A percentile compares a stretch with the other conserved stretches of the same genome.
Conservation (phyloP, 2,888 invertebrate genomes). For the Ctenicera cuprea region DNA sequence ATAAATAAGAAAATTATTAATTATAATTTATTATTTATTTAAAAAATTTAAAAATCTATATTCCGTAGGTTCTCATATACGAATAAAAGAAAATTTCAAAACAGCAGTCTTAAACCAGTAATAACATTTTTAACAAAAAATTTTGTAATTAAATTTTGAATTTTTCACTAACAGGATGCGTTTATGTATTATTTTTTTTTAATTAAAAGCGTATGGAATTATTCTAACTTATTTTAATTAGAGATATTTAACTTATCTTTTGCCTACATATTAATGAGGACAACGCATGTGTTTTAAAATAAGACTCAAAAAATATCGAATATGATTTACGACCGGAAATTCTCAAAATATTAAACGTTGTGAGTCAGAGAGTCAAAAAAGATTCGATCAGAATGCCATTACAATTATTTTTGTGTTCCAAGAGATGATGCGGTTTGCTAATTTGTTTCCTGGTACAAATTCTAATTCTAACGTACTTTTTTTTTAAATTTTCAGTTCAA, state of each 20-base stretch:
- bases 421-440: no score
- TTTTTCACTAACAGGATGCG: no score
- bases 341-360: background rate
- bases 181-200: no score
- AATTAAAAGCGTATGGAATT: no score
- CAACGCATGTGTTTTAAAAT: background rate
- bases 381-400: background rate
- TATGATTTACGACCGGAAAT: constrained; percentile 8
- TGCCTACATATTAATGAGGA: constrained; percentile 15
- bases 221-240: no score
- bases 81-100: no score
- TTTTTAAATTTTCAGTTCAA: no score
- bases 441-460: background rate
- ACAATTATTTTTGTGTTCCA: background rate
- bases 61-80: no score
- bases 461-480: background rate
- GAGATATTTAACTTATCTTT: background rate
- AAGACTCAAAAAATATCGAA: background rate
- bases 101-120: no score
- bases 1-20: background rate
- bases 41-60: background rate
- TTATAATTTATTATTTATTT: background rate
- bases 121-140: no score
- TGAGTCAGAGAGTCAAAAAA: background rate
- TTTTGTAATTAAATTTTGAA: no score